phyloP scores from a whole-genome alignment of 2,797 vertebrate species.

The Pogonophryne albipinna region DNA sequence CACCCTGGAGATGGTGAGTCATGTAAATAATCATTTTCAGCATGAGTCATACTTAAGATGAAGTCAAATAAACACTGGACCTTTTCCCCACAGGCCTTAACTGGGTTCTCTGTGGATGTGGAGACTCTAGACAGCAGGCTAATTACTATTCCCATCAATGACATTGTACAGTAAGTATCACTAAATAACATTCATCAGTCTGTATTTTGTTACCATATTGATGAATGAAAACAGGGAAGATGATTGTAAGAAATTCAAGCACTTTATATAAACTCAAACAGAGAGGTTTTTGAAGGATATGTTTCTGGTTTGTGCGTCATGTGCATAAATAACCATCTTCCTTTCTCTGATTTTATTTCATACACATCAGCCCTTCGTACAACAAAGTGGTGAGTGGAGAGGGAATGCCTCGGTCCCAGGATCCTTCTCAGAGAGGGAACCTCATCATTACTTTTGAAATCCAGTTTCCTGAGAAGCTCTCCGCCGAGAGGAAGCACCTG shows the following conservation, averaged over 20 bases:
- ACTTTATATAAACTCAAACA: slow-evolving; percentile 11
- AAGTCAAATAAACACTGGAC: neutral
- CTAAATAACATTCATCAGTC: neutral
- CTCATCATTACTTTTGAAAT: slow-evolving; percentile 91
- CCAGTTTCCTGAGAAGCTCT: slow-evolving; percentile 89
- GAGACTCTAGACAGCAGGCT: slow-evolving; percentile 91
- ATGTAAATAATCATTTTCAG: neutral
- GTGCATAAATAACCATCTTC: neutral
- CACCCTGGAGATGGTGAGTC: slow-evolving; percentile 90
- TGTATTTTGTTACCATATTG: neutral
- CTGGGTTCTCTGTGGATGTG: slow-evolving; percentile 90
- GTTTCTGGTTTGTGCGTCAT: slow-evolving; percentile 6
- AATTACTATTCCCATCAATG: slow-evolving; percentile 92
- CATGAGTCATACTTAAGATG: neutral
- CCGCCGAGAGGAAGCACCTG: slow-evolving; percentile 84
- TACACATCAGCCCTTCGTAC: slow-evolving; percentile 87
- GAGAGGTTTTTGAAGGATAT: neutral
- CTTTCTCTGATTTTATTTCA: slow-evolving; percentile 37
- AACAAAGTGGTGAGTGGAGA: slow-evolving; percentile 90
- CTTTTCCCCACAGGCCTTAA: slow-evolving; percentile 87
- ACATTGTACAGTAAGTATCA: slow-evolving; percentile 92
- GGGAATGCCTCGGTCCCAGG: slow-evolving; percentile 89
- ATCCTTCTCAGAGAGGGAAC: slow-evolving; percentile 86
- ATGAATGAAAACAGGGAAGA: neutral
- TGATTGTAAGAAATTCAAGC: neutral